Base-by-base conservation (phyloP, 2,888 invertebrate species). In the Heliconius ismenius region DNA sequence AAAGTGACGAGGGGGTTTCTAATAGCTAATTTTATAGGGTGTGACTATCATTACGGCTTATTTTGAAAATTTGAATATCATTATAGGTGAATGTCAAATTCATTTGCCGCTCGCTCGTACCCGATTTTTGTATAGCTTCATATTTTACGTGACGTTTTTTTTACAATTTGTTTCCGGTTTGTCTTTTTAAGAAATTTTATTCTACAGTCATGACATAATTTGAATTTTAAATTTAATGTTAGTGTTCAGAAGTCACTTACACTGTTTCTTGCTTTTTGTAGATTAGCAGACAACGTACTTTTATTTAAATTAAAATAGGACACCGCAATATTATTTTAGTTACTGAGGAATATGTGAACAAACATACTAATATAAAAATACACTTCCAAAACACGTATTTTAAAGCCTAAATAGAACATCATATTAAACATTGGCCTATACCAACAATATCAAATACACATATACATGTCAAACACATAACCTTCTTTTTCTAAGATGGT, bases 1-100 rank as follows among this genome's bases (percentile, higher is more conserved):
- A 91, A 91, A 92, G 82, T 87, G 86, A 86, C 83, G 85, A 86
- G 87, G 79, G 79, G 75, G 77, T 78, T 75, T 74, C 77, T 78
- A 81, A 78, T 79, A 79, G 80, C 78, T 81, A 81, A 81, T 81
- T 80, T 81, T 81, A 81, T 80, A 80, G 79, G 79, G 79, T 76
- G 78, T 65, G 73, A 79, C 79, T 75, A 76, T 75, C 76, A 76
- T 76, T 76, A 79, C 68, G 78, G 77, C 77, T 79, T 74, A 78
- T 79, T 74, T 73, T 74, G 74, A 73, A 73, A 72, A 60, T 36
- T 65, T 68, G 72, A 75, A 78, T 72, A 72, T 68, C 26, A 67
- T 72, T 75, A 72, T 75, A 58, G 70, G n/a, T 60, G 69, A 76
- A 78, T 76, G 68, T 58, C 63, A 69, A 7, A 32, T 32, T 32